These are phyloP conservation scores for Arbacia lixula DNA, from an alignment of 53 echinoderm and acorn worm species.

Conservation along the genomic window DNA sequence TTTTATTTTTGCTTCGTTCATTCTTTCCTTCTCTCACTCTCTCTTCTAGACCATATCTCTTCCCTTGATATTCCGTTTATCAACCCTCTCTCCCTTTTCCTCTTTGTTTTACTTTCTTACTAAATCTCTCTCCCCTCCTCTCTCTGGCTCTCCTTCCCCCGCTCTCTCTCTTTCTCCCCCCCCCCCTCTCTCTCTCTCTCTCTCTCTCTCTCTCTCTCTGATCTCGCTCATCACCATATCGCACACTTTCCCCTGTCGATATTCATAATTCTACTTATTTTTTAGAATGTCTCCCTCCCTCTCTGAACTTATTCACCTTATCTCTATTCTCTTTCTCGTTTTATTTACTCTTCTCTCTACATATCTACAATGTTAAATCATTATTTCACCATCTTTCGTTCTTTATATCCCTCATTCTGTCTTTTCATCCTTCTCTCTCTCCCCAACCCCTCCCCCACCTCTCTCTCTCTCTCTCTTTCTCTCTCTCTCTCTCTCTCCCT, in stretches of 20 bases:
- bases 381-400: neutral
- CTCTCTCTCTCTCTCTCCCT: constrained; percentile 1
- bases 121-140: neutral
- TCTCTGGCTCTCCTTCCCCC: neutral
- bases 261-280: neutral
- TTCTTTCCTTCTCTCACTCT: neutral
- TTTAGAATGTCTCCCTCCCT: constrained; percentile 9
- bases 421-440: neutral
- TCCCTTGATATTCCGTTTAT: too few relatives aligned
- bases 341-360: neutral
- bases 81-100: neutral
- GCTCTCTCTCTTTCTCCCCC: constrained; percentile 8
- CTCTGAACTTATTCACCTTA: neutral
- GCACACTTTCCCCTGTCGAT: too few relatives aligned
- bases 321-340: too few relatives aligned
- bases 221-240: too few relatives aligned
- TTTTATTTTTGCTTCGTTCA: neutral
- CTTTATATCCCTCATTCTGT: neutral
- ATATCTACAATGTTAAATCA: too few relatives aligned
- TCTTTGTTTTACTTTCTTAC: neutral
- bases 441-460: neutral
- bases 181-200: neutral
- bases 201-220: constrained; percentile 11
- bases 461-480: constrained; percentile 4
- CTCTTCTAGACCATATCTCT: neutral